Conservation (phyloP, 2,888 invertebrate species). For the Poecilus cupreus region DNA sequence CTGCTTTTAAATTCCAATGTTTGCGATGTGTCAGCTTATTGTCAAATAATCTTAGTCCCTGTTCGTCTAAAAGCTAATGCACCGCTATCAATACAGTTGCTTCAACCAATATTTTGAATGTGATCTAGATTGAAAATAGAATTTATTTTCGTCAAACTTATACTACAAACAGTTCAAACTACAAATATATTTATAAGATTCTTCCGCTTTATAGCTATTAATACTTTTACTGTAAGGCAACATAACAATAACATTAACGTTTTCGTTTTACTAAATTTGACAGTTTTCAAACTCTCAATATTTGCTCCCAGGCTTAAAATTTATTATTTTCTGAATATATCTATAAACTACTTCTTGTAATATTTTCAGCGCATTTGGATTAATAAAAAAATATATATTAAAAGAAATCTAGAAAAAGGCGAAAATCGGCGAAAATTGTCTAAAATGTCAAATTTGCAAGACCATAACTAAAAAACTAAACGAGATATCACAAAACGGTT, state of each 20-base stretch:
- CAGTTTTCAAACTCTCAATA: no score
- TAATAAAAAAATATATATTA: no score
- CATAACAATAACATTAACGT: neutral
- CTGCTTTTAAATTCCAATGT: neutral
- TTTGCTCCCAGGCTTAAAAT: no score
- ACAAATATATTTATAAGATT: conserved; percentile 23
- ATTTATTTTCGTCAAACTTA: conserved; percentile 40
- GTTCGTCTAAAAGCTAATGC: conserved; percentile 31
- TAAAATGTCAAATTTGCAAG: no score
- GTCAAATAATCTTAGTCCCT: conserved; percentile 7
- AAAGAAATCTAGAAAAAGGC: no score
- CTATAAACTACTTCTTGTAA: no score
- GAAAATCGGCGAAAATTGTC: no score
- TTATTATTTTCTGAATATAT: no score
- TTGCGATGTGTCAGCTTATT: neutral
- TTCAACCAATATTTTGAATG: conserved; percentile 13
- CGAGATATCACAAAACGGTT: no score
- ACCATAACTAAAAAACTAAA: no score
- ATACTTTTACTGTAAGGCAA: neutral
- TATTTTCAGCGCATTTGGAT: no score
- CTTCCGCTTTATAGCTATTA: neutral
- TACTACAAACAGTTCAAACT: conserved; percentile 32
- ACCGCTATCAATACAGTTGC: conserved; percentile 21
- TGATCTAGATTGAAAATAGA: conserved; percentile 28
- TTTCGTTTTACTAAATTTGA: no score